Evolutionary conservation across 2,888 invertebrate genomes (phyloP), one percentile per base, ranked within the genome.

Genomic region (Euphydryas editha): DNA sequence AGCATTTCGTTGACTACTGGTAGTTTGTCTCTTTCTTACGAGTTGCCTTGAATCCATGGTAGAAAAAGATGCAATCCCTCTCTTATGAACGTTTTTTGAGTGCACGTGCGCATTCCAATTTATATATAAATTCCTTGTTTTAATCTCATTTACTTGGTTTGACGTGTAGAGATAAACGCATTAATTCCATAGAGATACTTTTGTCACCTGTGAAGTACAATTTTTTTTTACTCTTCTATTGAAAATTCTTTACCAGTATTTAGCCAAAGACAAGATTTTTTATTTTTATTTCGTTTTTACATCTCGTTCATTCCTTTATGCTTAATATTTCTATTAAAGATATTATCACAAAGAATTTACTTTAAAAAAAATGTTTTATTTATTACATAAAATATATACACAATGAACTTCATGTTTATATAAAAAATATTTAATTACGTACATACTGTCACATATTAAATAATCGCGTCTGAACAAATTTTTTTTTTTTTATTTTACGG

Each of bases 121-220:
- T n/a, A n/a, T n/a, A n/a, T n/a, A n/a, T n/a, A n/a, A n/a, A n/a
- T n/a, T n/a, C n/a, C n/a, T n/a, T n/a, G n/a, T 49, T 49, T 17
- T 49, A 6, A 15, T 21, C 13, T 21, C 13, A 49, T n/a, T 30
- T 24, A 24, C 8, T 15, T 44, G 15, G n/a, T 24, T 30, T 24
- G 13, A 24, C 24, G 21, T 30, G 51, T 51, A 30, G 24, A 51
- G 51, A 51, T 51, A 51, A 47, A 51, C 24, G 51, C 24, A 51
- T 7, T 30, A 24, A 51, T 51, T 51, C 51, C 51, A 51, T 51
- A 51, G 4, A n/a, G 5, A n/a, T n/a, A 24, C n/a, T 68, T 69
- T 70, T 72, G 72, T 78, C 74, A 79, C 87, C 89, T 90, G 86
- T 81, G 76, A 78, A 88, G 88, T 90, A 88, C 90, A 90, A 88